Evolutionary conservation across 2,888 invertebrate species (phyloP).

Genomic region (Latrodectus hesperus): DNA sequence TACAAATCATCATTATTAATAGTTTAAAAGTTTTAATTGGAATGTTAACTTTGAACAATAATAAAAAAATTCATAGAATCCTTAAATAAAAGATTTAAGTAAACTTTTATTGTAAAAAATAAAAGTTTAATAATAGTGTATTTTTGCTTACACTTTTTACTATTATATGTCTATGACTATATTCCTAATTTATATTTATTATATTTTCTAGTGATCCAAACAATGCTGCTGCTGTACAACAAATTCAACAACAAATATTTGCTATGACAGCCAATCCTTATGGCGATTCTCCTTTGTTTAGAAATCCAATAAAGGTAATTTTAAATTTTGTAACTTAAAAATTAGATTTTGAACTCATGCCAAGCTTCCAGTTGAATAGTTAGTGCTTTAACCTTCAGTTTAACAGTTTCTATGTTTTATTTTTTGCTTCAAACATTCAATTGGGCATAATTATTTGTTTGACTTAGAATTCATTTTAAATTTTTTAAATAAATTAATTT

Average conservation of each 20-base stretch:
- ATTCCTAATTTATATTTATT: background rate
- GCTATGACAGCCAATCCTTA: constrained; percentile 64
- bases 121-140: too few species aligned
- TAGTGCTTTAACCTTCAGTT: background rate
- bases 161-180: too few species aligned
- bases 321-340: background rate
- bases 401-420: background rate
- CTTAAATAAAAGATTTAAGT: too few species aligned
- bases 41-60: too few species aligned
- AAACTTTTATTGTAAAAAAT: too few species aligned
- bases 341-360: background rate
- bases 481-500: too few species aligned
- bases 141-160: background rate
- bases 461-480: too few species aligned
- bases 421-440: background rate
- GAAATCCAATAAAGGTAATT: constrained; percentile 59
- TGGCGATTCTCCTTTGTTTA: constrained; percentile 88
- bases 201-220: constrained; percentile 45
- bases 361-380: background rate
- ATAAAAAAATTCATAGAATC: too few species aligned
- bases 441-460: background rate
- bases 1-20: too few species aligned
- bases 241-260: constrained; percentile 66
- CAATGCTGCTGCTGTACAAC: constrained; percentile 48
- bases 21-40: too few species aligned